Evolutionary conservation across 2,888 invertebrate genomes (phyloP), one percentile per base, ranked within the genome.

Genomic region (Machimus atricapillus): DNA sequence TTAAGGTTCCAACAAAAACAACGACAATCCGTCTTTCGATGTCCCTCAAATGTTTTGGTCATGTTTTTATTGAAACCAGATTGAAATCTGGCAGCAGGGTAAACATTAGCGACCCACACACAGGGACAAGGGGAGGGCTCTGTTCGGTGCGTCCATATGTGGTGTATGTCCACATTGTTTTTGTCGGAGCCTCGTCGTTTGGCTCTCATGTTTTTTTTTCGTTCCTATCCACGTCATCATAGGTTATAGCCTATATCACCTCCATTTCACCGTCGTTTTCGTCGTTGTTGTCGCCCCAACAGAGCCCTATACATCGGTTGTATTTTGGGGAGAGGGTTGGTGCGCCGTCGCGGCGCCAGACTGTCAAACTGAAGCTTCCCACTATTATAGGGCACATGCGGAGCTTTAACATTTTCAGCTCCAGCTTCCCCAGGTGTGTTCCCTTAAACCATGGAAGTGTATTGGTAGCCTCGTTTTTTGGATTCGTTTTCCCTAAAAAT

Each of bases 181-280:
- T 66, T 66, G 66, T 66, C 66, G 12, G 66, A 27, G 66, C 66
- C 23, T 23, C 23, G 40, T n/a, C 40, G 23, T 40, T 66, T 7
- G 19, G 19, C 66, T 81, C 56, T 56, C 81, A 23, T 66, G 37
- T 73, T 73, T 46, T 40, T 46, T 40, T 37, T 83, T 43, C 73
- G 16, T 83, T 83, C 43, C 19, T 66, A 83, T 83, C 83, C 83
- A 83, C 83, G 83, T 83, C 83, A 83, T 73, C 83, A 83, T 31
- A 66, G 66, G 37, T 58, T 31, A 73, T 40, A 66, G 66, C 40
- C 73, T 58, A 58, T 79, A 27, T 79, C 66, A 40, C 79, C 43
- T 27, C 46, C 46, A 46, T 46, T 46, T 31, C 46, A 79, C 52
- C 46, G n/a, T 40, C 76, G 7, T 76, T n/a, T 14, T 40, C 83